Evolutionary conservation across 2,113 vertebrate species (phyloP), one percentile per base, ranked within the genome.

Genomic region (Lagopus muta): DNA sequence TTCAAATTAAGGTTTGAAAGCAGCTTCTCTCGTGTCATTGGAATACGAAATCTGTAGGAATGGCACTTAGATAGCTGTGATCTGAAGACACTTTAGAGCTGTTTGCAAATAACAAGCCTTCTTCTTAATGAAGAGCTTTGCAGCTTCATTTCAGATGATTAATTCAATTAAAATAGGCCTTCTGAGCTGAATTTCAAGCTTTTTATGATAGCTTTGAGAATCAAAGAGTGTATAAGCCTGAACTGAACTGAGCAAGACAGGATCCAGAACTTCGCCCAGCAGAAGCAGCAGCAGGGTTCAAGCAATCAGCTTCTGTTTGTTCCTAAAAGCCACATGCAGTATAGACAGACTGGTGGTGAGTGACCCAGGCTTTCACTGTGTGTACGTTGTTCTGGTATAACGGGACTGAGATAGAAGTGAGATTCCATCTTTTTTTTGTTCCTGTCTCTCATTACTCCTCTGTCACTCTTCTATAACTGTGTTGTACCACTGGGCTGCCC

Each of bases 281-380:
- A 28, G 13, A 60, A 87, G 45, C 14, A 61, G 22, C 43, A 79
- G 19, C 38, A 60, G 62, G 36, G 28, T 74, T 83, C 50, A 67
- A 82, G 28, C 28, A 17, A 6, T 27, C 19, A 48, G 5, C 15
- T 72, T 62, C 16, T 47, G 45, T 62, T 82, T 43, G 6, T 61
- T 38, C 13, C 28, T 6, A 11, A 74, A 87, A 74, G 36, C 71
- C 24, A 38, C 0, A 0, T 40, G 47, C 4, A 13, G 1, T 77
- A 65, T 50, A 0, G 0, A 64, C 30, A 40, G 71, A 79, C 87
- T n/a, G 64, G 15, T 2, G 1, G 14, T 58, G 2, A 16, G 6
- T 64, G 60, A 67, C 38, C 19, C 38, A 72, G 40, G 54, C 21
- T 87, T 72, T 72, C 40, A 73, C 20, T 28, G 11, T 43, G 6